Evolutionary conservation across 2,113 vertebrate genomes (phyloP).

Genomic region (Podiceps cristatus): DNA sequence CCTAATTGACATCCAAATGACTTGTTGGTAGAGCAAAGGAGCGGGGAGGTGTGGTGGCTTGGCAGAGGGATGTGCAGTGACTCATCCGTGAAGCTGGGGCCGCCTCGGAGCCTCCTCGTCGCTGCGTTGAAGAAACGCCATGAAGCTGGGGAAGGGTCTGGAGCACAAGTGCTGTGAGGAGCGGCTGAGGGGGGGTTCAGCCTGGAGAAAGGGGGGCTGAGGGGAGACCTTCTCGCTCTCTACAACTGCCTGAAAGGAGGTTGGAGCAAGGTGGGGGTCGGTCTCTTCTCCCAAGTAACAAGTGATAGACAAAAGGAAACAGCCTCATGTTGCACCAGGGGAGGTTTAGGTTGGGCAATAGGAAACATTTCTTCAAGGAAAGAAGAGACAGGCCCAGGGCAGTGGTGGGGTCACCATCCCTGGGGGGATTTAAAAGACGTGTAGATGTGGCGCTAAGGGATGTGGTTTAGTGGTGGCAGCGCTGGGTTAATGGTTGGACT

Average conservation of each 20-base stretch:
- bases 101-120: accelerated
- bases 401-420: neutral
- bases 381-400: neutral
- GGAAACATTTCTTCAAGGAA: accelerated
- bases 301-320: accelerated
- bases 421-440: accelerated
- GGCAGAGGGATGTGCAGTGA: neutral
- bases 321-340: neutral
- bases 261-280: accelerated
- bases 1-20: accelerated
- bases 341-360: neutral
- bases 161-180: neutral
- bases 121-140: neutral
- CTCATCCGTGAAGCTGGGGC: neutral
- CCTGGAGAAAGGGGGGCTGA: neutral
- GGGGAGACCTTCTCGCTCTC: accelerated
- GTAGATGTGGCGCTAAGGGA: accelerated
- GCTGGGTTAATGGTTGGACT: accelerated
- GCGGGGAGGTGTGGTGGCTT: neutral
- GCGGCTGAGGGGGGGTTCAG: neutral
- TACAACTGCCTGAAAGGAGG: neutral
- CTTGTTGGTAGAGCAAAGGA: accelerated
- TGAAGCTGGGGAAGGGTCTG: neutral
- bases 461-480: accelerated
- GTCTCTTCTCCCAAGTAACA: neutral